These are phyloP conservation scores for Alouatta caraya DNA, from an alignment of 2,797 vertebrate species.

Conservation along the genomic window DNA sequence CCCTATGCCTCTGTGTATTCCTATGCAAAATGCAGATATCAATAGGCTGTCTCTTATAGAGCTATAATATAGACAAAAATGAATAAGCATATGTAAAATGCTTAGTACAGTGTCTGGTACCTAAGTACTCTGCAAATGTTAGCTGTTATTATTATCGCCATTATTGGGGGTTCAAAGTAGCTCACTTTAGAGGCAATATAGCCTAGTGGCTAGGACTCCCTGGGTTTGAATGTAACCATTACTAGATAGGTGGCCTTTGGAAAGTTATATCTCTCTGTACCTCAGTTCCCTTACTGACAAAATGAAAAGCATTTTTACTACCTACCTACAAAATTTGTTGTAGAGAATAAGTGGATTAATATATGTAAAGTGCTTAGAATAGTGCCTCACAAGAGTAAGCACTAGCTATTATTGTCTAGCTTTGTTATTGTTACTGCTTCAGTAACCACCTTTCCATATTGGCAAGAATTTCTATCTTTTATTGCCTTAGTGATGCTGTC, in stretches of 20 bases:
- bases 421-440: neutral
- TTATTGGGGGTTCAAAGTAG: neutral
- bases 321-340: neutral
- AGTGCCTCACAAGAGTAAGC: neutral
- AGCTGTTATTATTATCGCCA: neutral
- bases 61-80: neutral
- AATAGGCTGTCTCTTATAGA: neutral
- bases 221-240: neutral
- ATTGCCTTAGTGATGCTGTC: neutral
- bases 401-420: neutral
- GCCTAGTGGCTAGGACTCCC: neutral
- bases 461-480: neutral
- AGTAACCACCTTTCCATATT: neutral
- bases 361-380: neutral
- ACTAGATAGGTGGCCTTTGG: neutral
- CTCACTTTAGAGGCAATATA: neutral
- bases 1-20: neutral
- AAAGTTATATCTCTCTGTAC: neutral
- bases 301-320: neutral
- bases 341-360: too few relatives aligned
- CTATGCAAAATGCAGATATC: neutral
- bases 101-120: neutral
- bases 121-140: neutral
- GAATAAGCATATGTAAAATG: neutral
- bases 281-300: neutral